Conservation (phyloP, 2,888 invertebrate genomes). For the Beris chalybata region DNA sequence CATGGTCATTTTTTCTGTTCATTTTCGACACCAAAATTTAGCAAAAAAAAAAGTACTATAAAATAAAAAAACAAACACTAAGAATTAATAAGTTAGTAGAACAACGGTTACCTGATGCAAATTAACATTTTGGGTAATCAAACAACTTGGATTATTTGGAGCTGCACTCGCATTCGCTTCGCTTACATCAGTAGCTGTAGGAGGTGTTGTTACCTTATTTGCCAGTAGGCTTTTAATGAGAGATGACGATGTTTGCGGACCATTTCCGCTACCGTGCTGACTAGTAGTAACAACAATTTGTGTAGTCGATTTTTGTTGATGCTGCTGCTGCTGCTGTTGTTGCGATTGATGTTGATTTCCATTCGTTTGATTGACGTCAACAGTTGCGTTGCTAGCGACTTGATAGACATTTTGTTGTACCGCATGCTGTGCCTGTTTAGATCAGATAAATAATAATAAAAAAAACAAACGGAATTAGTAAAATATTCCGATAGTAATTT, state of each 20-base stretch:
- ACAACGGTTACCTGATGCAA: slow-evolving; percentile 48
- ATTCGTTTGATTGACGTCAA: neutral
- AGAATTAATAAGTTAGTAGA: slow-evolving; percentile 39
- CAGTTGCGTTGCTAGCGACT: neutral
- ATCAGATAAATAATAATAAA: neutral
- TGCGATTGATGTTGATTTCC: slow-evolving; percentile 32
- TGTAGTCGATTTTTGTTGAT: slow-evolving; percentile 15
- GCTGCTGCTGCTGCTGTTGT: slow-evolving; percentile 32
- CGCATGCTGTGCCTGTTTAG: slow-evolving; percentile 4
- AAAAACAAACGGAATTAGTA: neutral
- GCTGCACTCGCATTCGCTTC: slow-evolving; percentile 49
- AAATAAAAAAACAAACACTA: slow-evolving; percentile 32
- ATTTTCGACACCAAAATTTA: too few species aligned
- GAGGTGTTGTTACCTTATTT: slow-evolving; percentile 73
- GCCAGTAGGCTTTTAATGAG: slow-evolving; percentile 92
- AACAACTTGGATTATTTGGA: slow-evolving; percentile 48
- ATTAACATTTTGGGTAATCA: slow-evolving; percentile 47
- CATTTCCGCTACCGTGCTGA: slow-evolving; percentile 31
- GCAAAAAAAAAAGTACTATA: neutral
- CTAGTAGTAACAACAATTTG: slow-evolving; percentile 25
- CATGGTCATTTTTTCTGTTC: too few species aligned
- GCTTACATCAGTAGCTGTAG: slow-evolving; percentile 44
- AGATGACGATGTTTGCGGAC: slow-evolving; percentile 62
- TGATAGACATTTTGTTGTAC: slow-evolving; percentile 10
- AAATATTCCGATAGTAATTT: neutral